Conservation (phyloP, 1,140 invertebrate genomes). For the Sitophilus oryzae region DNA sequence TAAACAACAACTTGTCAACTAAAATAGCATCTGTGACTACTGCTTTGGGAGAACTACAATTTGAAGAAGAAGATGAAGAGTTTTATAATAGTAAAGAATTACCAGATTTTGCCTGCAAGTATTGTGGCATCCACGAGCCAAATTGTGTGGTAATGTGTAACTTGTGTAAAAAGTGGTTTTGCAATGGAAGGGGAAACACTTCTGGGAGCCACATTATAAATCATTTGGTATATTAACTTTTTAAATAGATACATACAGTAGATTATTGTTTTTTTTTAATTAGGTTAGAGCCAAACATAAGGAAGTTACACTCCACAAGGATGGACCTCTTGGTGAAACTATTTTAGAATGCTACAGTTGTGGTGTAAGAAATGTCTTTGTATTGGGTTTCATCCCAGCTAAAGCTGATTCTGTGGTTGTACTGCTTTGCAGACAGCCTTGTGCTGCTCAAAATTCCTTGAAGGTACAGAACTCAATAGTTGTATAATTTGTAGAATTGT, state of each 20-base stretch:
- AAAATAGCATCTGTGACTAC: constrained; percentile 67
- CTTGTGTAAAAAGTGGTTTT: constrained; percentile 99
- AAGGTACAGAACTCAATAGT: too few relatives aligned
- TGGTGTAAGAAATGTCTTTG: constrained; percentile 95
- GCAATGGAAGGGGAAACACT: constrained; percentile 96
- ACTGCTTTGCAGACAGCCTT: constrained; percentile 92
- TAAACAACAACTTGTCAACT: constrained; percentile 66
- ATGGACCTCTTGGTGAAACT: constrained; percentile 96
- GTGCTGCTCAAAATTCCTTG: constrained; percentile 86
- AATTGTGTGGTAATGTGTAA: constrained; percentile 97
- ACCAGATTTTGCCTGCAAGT: constrained; percentile 93
- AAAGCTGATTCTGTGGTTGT: constrained; percentile 99
- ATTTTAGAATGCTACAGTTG: constrained; percentile 98
- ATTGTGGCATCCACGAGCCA: constrained; percentile 98
- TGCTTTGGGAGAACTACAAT: constrained; percentile 74
- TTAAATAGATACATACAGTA: neutral
- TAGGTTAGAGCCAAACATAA: constrained; percentile 91
- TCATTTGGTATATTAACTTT: constrained; percentile 73
- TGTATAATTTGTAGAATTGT: too few relatives aligned
- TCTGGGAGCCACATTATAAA: constrained; percentile 98
- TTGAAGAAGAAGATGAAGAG: constrained; percentile 87
- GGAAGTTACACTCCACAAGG: constrained; percentile 95
- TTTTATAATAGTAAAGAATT: constrained; percentile 84
- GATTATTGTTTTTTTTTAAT: constrained; percentile 10
- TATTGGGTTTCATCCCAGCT: constrained; percentile 97